phyloP scores from a whole-genome alignment of 1,140 invertebrate species.

The Drosophila varians region DNA sequence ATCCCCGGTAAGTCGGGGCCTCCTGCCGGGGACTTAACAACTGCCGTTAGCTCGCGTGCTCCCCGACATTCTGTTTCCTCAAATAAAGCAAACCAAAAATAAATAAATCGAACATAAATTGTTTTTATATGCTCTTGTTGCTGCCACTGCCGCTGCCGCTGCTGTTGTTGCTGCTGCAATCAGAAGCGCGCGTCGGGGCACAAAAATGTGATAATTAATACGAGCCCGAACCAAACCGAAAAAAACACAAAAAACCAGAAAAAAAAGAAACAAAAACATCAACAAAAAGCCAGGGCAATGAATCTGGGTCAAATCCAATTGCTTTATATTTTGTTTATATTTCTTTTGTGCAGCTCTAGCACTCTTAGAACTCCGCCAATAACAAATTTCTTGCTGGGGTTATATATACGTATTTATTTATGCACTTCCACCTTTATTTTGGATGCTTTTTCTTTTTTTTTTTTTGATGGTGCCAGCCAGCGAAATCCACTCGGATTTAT shows the following conservation, averaged over 20 bases:
- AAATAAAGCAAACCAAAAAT: constrained; percentile 29
- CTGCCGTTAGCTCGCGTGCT: constrained; percentile 74
- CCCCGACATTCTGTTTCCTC: constrained; percentile 14
- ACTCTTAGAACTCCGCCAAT: constrained; percentile 46
- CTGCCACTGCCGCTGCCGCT: constrained; percentile 5
- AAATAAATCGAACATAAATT: constrained; percentile 63
- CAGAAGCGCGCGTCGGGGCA: constrained; percentile 45
- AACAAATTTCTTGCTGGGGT: constrained; percentile 22
- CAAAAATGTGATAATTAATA: constrained; percentile 76
- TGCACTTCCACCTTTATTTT: constrained; percentile 41
- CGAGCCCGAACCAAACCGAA: constrained; percentile 11
- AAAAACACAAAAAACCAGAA: too few species aligned
- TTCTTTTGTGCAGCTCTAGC: constrained; percentile 59
- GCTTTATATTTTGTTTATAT: constrained; percentile 64
- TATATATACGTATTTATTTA: constrained; percentile 41
- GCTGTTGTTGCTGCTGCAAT: constrained; percentile 40
- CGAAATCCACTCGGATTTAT: constrained; percentile 68
- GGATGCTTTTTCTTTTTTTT: not conserved
- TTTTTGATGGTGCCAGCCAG: constrained; percentile 10
- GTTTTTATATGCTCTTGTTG: constrained; percentile 37
- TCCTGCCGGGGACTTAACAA: constrained; percentile 28
- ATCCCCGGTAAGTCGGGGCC: not conserved
- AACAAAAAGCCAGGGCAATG: constrained; percentile 36
- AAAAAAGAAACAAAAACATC: constrained; percentile 17
- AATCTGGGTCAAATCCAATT: constrained; percentile 73